Evolutionary conservation across 2,888 invertebrate species (phyloP).

Genomic region (Lasioglossum villosulum): DNA sequence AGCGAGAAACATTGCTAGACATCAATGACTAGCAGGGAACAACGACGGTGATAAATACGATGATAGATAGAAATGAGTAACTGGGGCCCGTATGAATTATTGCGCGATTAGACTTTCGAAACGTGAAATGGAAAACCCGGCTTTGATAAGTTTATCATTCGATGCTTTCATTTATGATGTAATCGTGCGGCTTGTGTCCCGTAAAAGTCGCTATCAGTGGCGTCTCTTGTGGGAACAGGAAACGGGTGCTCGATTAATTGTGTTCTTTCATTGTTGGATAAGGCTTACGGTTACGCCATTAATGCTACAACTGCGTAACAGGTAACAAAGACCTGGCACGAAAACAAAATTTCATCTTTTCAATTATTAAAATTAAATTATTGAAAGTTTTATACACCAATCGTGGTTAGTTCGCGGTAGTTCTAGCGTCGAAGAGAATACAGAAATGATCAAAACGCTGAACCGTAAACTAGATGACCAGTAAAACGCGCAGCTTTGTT

Average conservation of each 20-base stretch:
- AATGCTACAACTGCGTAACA: background rate
- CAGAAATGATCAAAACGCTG: background rate
- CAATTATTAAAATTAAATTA: too few species aligned
- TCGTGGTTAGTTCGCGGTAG: background rate
- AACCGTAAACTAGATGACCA: slow-evolving; percentile 47
- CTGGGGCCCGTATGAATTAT: background rate
- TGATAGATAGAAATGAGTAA: background rate
- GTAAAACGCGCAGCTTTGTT: slow-evolving; percentile 30
- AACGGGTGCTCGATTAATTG: slow-evolving; percentile 6
- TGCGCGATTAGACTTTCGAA: background rate
- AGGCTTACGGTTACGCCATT: background rate
- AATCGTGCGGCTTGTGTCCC: background rate
- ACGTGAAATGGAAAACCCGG: background rate
- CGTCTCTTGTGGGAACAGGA: background rate
- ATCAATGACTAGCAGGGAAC: slow-evolving; percentile 15
- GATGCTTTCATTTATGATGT: slow-evolving; percentile 6
- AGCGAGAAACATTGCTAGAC: slow-evolving; percentile 18
- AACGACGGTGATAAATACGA: slow-evolving; percentile 11
- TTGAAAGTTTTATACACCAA: too few species aligned
- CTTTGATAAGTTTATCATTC: background rate
- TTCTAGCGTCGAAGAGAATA: too few species aligned
- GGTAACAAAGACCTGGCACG: background rate
- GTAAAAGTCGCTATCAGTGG: background rate
- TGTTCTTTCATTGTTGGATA: slow-evolving; percentile 19
- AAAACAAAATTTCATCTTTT: background rate